Evolutionary conservation across 2,888 invertebrate genomes (phyloP).

Genomic region (Pyrrhia umbra): DNA sequence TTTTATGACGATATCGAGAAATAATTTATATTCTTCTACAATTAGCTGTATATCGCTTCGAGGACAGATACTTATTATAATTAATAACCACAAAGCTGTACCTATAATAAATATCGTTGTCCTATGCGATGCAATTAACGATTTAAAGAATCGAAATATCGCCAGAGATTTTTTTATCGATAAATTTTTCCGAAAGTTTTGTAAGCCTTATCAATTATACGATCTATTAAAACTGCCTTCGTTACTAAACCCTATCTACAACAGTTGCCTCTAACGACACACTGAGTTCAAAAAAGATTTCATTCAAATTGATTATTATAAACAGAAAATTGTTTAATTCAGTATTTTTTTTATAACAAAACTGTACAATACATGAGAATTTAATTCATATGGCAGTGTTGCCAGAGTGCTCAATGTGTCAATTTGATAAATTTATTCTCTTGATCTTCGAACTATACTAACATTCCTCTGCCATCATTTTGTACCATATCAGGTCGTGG

Average conservation of each 20-base stretch:
- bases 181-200: not conserved
- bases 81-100: not conserved
- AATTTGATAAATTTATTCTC: not conserved
- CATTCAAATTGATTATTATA: conserved; percentile 1
- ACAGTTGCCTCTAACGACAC: not conserved
- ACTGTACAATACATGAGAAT: not conserved
- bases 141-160: conserved; percentile 2
- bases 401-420: not conserved
- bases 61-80: conserved; percentile 24
- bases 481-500: conserved; percentile 3
- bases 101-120: not conserved
- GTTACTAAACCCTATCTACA: not conserved
- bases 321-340: conserved; percentile 1
- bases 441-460: not conserved
- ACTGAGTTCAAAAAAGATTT: too few relatives aligned
- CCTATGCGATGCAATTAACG: not conserved
- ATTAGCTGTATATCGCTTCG: conserved; percentile 27
- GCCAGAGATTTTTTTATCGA: not conserved
- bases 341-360: not conserved
- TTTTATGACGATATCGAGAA: too few relatives aligned
- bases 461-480: not conserved
- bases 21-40: conserved; percentile 1
- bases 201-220: conserved; percentile 22
- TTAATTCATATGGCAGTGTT: not conserved
- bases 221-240: conserved; percentile 13